phyloP scores from a whole-genome alignment of 2,797 vertebrate genomes.

The Chanos chanos region DNA sequence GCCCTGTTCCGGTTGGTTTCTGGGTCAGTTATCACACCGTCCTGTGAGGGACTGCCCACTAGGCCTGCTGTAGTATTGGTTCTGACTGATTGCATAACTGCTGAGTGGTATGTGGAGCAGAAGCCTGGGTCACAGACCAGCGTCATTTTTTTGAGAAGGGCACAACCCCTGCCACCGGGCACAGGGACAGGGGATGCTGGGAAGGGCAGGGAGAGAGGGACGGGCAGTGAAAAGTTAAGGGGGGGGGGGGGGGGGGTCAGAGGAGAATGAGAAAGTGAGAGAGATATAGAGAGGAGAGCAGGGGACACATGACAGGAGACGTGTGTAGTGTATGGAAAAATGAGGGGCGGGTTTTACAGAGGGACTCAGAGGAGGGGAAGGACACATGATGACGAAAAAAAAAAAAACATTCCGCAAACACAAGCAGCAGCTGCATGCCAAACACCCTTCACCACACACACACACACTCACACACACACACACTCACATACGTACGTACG shows the following conservation, averaged over 20 bases:
- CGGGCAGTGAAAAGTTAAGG: neutral
- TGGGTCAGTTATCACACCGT: no score
- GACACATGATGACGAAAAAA: neutral
- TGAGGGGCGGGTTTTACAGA: neutral
- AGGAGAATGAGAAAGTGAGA: neutral
- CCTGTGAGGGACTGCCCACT: no score
- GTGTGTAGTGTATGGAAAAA: no score
- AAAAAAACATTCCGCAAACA: neutral
- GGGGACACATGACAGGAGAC: neutral
- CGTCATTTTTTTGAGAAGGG: no score
- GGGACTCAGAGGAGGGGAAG: neutral
- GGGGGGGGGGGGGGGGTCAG: neutral
- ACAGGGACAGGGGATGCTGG: neutral
- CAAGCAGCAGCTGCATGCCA: neutral
- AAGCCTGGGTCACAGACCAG: no score
- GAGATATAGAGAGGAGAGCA: neutral
- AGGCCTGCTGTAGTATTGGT: no score
- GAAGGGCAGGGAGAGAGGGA: neutral
- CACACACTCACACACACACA: constrained; percentile 28
- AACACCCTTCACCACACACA: neutral
- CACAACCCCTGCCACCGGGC: no score
- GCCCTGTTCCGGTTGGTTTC: no score
- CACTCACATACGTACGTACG: constrained; percentile 55
- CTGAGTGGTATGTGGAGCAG: no score
- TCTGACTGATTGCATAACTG: no score